These are phyloP conservation scores for Odontocerum albicorne DNA, from an alignment of 2,888 invertebrate species.

Conservation along the genomic window DNA sequence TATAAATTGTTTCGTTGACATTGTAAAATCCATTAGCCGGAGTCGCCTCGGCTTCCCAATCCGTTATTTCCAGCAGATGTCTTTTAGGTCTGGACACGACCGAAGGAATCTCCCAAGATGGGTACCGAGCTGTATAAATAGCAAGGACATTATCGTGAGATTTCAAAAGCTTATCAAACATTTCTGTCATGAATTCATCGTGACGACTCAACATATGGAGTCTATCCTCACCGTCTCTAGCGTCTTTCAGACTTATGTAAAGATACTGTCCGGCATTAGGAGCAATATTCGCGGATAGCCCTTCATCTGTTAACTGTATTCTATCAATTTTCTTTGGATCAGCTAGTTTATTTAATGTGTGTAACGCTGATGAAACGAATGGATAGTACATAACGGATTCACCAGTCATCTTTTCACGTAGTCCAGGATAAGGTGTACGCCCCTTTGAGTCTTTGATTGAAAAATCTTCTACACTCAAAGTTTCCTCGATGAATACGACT, in stretches of 20 bases:
- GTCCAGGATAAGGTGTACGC: slow-evolving; percentile 46
- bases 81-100: neutral
- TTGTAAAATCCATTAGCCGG: slow-evolving; percentile 25
- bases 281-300: slow-evolving; percentile 45
- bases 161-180: slow-evolving; percentile 52
- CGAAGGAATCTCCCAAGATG: slow-evolving; percentile 25
- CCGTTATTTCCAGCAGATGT: neutral
- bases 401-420: slow-evolving; percentile 44
- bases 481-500: slow-evolving; percentile 57
- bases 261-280: slow-evolving; percentile 52
- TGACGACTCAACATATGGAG: slow-evolving; percentile 60
- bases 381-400: slow-evolving; percentile 57
- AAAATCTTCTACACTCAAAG: slow-evolving; percentile 62
- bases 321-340: slow-evolving; percentile 46
- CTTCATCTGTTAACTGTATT: slow-evolving; percentile 48
- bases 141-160: slow-evolving; percentile 54
- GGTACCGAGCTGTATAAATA: slow-evolving; percentile 58
- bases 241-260: slow-evolving; percentile 61
- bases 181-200: slow-evolving; percentile 60
- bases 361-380: slow-evolving; percentile 62
- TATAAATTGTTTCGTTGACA: slow-evolving; percentile 17
- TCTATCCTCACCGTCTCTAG: slow-evolving; percentile 57
- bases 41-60: neutral
- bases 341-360: slow-evolving; percentile 56
- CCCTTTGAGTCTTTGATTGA: slow-evolving; percentile 52